Evolutionary conservation across 1,140 invertebrate genomes (phyloP).

Genomic region (Philaenus spumarius): DNA sequence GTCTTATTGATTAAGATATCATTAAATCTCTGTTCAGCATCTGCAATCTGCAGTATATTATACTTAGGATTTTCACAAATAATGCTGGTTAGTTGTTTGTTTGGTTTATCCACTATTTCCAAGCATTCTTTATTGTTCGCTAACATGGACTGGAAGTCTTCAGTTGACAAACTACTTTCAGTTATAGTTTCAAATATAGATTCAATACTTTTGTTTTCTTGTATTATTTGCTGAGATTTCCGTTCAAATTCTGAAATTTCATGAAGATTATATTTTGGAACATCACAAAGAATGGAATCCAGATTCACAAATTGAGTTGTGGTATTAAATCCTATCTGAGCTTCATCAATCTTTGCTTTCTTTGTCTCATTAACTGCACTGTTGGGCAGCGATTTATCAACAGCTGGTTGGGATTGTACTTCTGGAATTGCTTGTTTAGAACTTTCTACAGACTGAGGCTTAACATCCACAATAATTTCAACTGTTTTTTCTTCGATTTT

Average conservation of each 20-base stretch:
- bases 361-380: not conserved
- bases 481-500: not conserved
- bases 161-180: too few relatives aligned
- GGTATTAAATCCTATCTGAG: not conserved
- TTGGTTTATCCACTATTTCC: too few relatives aligned
- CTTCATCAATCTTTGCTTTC: not conserved
- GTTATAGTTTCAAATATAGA: too few relatives aligned
- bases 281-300: slow-evolving; percentile 4
- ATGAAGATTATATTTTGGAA: slow-evolving; percentile 14
- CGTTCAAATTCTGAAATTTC: slow-evolving; percentile 14
- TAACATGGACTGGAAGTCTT: too few relatives aligned
- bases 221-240: not conserved
- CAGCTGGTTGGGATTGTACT: not conserved
- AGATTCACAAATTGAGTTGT: not conserved
- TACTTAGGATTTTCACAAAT: slow-evolving; percentile 16
- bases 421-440: not conserved
- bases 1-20: not conserved
- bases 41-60: slow-evolving; percentile 7
- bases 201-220: too few relatives aligned
- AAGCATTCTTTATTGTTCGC: too few relatives aligned
- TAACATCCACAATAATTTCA: not conserved
- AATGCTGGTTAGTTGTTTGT: too few relatives aligned
- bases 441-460: not conserved
- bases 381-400: not conserved
- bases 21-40: slow-evolving; percentile 11